Conservation (phyloP, 2,797 vertebrate genomes). For the Mus spretus region DNA sequence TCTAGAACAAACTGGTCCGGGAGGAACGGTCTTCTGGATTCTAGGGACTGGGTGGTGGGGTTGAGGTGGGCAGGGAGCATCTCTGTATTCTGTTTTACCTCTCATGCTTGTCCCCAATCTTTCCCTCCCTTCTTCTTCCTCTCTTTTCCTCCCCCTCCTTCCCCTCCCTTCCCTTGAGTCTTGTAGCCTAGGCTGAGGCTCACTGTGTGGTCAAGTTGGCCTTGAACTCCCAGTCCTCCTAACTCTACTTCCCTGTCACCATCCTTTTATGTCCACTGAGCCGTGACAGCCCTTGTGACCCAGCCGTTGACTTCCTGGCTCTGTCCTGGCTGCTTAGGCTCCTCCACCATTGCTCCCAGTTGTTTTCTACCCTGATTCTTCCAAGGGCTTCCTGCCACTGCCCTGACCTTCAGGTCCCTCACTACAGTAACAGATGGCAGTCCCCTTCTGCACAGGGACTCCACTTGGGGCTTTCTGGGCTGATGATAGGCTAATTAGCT, state of each 20-base stretch:
- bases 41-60: neutral
- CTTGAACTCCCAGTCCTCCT: neutral
- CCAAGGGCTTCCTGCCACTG: neutral
- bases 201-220: neutral
- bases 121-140: neutral
- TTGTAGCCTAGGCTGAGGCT: neutral
- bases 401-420: neutral
- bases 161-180: neutral
- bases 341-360: neutral
- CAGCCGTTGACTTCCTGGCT: neutral
- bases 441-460: neutral
- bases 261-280: neutral
- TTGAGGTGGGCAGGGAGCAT: neutral
- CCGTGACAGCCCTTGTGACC: neutral
- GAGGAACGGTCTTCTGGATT: neutral
- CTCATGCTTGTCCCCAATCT: neutral
- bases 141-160: rapidly evolving
- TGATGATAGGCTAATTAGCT: neutral
- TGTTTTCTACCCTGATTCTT: neutral
- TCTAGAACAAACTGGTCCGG: no score
- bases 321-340: neutral
- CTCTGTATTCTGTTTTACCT: neutral
- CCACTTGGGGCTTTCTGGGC: neutral
- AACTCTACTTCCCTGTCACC: neutral
- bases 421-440: neutral